Percentiles rank a stretch among this genome's conserved stretches.
Conservation (phyloP, 2,113 vertebrate species). For the Alethe diademata region DNA sequence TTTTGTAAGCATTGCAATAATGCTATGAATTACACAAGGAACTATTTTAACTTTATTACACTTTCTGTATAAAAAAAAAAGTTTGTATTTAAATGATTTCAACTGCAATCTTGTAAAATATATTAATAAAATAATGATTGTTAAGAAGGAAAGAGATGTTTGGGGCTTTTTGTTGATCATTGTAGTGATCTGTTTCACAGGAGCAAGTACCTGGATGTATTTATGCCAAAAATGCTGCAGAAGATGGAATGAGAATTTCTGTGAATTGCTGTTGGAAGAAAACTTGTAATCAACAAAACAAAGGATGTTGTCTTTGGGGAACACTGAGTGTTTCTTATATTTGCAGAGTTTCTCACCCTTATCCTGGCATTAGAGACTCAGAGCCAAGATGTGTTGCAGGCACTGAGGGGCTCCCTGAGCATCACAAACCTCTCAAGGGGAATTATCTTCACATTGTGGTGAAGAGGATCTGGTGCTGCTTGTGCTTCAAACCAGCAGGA, state of each 20-base stretch:
- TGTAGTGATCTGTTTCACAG: neutral
- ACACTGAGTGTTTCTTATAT: neutral
- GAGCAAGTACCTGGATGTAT: neutral
- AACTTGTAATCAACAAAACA: neutral
- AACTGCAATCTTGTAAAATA: constrained; percentile 89
- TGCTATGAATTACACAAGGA: constrained; percentile 85
- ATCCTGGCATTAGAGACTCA: neutral
- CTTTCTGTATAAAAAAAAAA: constrained; percentile 87
- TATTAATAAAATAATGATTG: constrained; percentile 93
- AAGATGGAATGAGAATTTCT: neutral
- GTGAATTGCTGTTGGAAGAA: neutral
- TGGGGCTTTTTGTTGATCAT: neutral
- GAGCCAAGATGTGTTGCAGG: neutral
- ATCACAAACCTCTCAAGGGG: neutral
- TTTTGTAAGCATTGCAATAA: constrained; percentile 90
- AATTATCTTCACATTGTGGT: neutral
- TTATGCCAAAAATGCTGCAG: neutral
- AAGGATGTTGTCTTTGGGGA: neutral
- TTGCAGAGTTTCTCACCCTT: neutral
- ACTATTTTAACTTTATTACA: constrained; percentile 91
- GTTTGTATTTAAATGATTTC: constrained; percentile 95
- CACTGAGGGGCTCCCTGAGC: neutral
- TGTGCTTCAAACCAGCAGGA: neutral
- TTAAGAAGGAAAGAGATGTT: constrained; percentile 66
- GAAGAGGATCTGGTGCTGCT: neutral